These are phyloP conservation scores for Rattus norvegicus DNA, from an alignment of 2,113 vertebrate genomes.

Conservation along the genomic window GRCr8 NC_086033.1:12655501-12656000, in stretches of 20 bases:
- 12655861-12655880: background rate
- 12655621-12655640: background rate
- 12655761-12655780: background rate
- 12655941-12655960: background rate
- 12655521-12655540: background rate
- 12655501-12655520: background rate
- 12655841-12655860: background rate
- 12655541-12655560: background rate
- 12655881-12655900: background rate
- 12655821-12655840: background rate
- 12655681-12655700: background rate
- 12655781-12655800: background rate
- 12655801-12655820: background rate
- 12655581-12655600: background rate
- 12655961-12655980: background rate
- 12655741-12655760: background rate
- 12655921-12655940: too few relatives aligned
- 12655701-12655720: background rate
- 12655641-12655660: background rate
- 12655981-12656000: background rate
- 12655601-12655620: background rate
- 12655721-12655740: background rate
- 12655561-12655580: background rate
- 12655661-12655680: background rate
- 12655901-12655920: background rate